Base-by-base conservation (phyloP, 2,113 vertebrate genomes). In the Agapornis roseicollis region DNA sequence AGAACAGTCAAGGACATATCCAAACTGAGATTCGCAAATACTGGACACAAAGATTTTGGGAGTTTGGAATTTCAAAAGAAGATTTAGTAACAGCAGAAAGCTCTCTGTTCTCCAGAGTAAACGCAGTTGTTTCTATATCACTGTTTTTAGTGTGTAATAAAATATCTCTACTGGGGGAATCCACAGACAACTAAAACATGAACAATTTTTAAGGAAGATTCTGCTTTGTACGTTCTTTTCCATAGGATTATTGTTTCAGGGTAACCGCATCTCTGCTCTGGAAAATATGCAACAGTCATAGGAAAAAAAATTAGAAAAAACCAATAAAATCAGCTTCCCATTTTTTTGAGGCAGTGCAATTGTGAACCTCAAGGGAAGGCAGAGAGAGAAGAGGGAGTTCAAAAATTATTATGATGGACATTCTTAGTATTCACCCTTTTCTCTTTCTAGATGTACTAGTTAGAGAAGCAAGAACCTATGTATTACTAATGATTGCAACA, bases 51-150 rank as follows among this genome's bases (percentile, higher is more conserved):
- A 78, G 20, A 74, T 52, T 31, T 68, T 41, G 9, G 24, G 35
- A 72, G 13, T n/a, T 64, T 33, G 86, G 14, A 60, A 39, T 61
- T 94, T 94, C 68, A 78, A 88, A 91, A 39, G 50, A 42, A 83
- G 9, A 11, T 78, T 86, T 55, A 55, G 22, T 56, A 47, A 37
- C 3, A 68, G 4, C 7, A 78, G 50, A 77, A 89, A 61, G 2
- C 10, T 69, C 37, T 58, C 28, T 58, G 13, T 46, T 78, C 14
- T 88, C 33, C 37, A 74, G 24, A 70, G 29, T 70, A 33, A 42
- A 55, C 33, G 24, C 13, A 2, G 2, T 49, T 9, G 3, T 68
- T 90, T 63, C 35, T 91, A 29, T n/a, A 44, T 69, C 22, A 27
- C 31, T 72, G 18, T 7, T 31, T 9, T 89, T 60, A 39, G 5